phyloP scores from a whole-genome alignment of 1,140 invertebrate species.

The Rhagoletis pomonella region DNA sequence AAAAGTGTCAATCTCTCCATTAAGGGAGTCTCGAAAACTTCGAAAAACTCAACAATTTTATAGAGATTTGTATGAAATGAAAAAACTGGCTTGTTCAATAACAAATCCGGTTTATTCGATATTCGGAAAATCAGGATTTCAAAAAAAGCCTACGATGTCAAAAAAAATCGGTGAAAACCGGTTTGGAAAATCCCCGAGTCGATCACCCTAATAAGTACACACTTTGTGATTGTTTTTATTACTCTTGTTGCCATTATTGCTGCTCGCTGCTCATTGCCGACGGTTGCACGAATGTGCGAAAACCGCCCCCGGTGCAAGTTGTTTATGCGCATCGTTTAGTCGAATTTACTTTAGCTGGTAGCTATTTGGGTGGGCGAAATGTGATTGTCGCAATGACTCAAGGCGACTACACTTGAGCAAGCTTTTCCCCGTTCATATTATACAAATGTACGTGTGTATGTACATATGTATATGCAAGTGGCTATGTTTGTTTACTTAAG shows the following conservation, averaged over 20 bases:
- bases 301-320: conserved; percentile 53
- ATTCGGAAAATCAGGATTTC: no score
- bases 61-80: no score
- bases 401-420: neutral
- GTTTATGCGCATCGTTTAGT: conserved; percentile 37
- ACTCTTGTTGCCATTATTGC: conserved; percentile 7
- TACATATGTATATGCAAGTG: neutral
- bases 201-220: no score
- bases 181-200: no score
- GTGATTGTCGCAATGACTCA: conserved; percentile 38
- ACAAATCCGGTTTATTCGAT: no score
- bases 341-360: conserved; percentile 33
- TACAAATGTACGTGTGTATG: neutral
- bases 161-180: no score
- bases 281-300: conserved; percentile 47
- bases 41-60: no score
- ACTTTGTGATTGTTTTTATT: neutral
- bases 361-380: conserved; percentile 21
- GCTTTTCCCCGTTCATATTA: neutral
- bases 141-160: no score
- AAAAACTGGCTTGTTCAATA: no score
- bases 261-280: neutral
- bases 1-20: no score
- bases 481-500: conserved; percentile 45
- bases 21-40: no score